These are phyloP conservation scores for Rhynchophorus ferrugineus DNA, from an alignment of 1,140 invertebrate genomes.

Conservation along the genomic window DNA sequence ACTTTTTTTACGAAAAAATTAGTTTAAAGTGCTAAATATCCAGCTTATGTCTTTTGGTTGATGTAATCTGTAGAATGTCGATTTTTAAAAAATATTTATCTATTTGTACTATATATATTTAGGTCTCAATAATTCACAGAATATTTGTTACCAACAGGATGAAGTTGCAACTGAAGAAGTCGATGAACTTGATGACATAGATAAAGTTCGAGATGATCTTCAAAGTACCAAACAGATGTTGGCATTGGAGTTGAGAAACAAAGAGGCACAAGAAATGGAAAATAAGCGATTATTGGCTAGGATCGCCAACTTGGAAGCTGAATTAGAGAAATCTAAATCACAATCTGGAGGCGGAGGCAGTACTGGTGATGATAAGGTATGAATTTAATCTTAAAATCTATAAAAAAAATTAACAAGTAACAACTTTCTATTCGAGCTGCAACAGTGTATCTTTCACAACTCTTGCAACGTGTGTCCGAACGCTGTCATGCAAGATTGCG, in stretches of 20 bases:
- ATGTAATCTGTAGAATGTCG: too few relatives aligned
- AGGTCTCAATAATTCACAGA: background rate
- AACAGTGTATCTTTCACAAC: too few relatives aligned
- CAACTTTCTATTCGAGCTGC: too few relatives aligned
- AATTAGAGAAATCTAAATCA: slow-evolving; percentile 48
- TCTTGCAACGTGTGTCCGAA: too few relatives aligned
- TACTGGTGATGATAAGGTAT: slow-evolving; percentile 36
- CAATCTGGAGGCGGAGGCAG: slow-evolving; percentile 7
- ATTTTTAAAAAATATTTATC: too few relatives aligned
- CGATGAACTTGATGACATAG: slow-evolving; percentile 82
- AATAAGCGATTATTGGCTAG: slow-evolving; percentile 73
- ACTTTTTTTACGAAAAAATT: too few relatives aligned
- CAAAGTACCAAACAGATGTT: slow-evolving; percentile 87
- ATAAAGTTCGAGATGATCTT: slow-evolving; percentile 81
- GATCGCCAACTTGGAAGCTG: slow-evolving; percentile 70
- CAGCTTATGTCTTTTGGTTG: too few relatives aligned
- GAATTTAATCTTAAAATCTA: background rate
- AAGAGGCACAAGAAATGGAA: slow-evolving; percentile 76
- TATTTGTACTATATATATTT: too few relatives aligned
- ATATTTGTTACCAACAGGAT: slow-evolving; percentile 28
- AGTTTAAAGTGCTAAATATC: too few relatives aligned
- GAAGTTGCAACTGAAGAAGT: slow-evolving; percentile 52
- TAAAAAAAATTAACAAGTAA: too few relatives aligned
- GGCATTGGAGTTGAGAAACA: slow-evolving; percentile 76
- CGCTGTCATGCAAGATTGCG: background rate